These are phyloP conservation scores for Octodon degus DNA, from an alignment of 2,113 vertebrate genomes.

Conservation along the genomic window DNA sequence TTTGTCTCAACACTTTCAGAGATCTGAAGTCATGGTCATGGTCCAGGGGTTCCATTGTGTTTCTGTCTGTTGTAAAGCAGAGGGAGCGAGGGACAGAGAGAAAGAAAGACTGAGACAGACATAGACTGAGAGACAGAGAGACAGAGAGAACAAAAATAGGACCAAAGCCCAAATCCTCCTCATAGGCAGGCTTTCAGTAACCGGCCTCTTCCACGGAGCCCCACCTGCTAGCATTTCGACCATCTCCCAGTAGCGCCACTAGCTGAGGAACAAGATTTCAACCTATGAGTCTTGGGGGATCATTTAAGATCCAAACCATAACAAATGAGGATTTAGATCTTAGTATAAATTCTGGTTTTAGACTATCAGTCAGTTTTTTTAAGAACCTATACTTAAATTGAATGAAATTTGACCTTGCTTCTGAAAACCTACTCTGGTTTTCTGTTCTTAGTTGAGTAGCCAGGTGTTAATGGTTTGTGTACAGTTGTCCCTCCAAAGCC, in stretches of 20 bases:
- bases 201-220: background rate
- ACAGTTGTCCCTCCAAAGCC: too few relatives aligned
- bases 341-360: constrained; percentile 17
- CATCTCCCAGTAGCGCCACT: background rate
- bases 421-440: background rate
- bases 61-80: background rate
- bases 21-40: background rate
- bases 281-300: background rate
- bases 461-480: background rate
- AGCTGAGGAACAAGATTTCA: background rate
- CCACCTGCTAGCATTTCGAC: background rate
- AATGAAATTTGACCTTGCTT: background rate
- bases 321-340: background rate
- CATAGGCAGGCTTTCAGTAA: background rate
- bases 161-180: background rate
- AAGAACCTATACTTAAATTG: background rate
- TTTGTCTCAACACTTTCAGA: background rate
- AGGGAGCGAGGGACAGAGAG: background rate
- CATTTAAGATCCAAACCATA: background rate
- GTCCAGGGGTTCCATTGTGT: background rate
- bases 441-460: background rate
- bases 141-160: background rate
- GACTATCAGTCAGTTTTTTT: background rate
- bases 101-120: background rate
- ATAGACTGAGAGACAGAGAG: background rate